Evolutionary conservation across 2,113 vertebrate species (phyloP), one percentile per base, ranked within the genome.

Genomic region (Dipodomys stephensi): DNA sequence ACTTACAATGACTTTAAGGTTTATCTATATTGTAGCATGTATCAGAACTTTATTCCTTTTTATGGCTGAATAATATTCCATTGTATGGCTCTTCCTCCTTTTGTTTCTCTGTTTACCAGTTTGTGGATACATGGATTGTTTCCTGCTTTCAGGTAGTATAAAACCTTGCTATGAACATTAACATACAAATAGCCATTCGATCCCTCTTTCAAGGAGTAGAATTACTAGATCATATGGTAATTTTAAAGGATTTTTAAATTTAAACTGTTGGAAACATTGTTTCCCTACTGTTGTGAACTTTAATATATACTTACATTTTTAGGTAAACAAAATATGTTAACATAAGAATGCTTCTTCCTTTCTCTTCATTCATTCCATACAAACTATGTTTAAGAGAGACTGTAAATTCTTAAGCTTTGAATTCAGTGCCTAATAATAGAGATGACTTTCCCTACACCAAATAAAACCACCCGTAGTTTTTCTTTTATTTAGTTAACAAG

Each of bases 401-500:
- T 18, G 1, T 95, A 49, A 73, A 90, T 49, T 85, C 93, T 85
- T 80, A 95, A 85, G 69, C 28, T 95, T 96, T 97, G 77, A 96
- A 93, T 96, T 86, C 57, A 32, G 7, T 93, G 85, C 96, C 96
- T 96, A 95, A 94, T 83, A 96, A 97, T 84, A 83, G 77, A 89
- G 39, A 81, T 97, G 53, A 74, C 89, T 96, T 88, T 96, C 93
- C 88, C 72, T 78, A 95, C 92, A 79, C 80, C 95, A 64, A 57
- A 46, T 44, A 89, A 96, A 92, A 32, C 32, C 5, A 25, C 71
- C 9, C 2, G 93, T 64, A 93, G 69, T 74, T 72, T 92, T 81
- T 96, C 90, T 96, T 96, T 96, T 95, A 88, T 91, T 96, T 95
- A 83, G 81, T 93, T 95, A 93, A 94, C 73, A 96, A 96, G 83